These are phyloP conservation scores for Barypeithes pellucidus DNA, from an alignment of 2,888 invertebrate species.

Conservation along the genomic window DNA sequence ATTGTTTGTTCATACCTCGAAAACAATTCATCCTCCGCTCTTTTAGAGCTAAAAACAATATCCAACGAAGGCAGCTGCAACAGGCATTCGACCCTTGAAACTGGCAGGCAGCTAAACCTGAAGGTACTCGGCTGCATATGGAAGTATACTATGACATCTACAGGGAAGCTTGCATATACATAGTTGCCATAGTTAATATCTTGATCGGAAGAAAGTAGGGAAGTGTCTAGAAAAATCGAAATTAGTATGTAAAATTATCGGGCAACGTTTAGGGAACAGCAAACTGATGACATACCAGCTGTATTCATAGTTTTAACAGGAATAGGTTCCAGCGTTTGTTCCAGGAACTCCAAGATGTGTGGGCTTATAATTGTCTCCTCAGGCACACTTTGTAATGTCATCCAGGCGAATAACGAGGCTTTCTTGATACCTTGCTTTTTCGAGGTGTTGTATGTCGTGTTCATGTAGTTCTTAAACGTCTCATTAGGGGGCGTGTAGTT, in stretches of 20 bases:
- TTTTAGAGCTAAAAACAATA: conserved; percentile 95
- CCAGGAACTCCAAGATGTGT: conserved; percentile 96
- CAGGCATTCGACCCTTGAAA: conserved; percentile 96
- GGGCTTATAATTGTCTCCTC: conserved; percentile 98
- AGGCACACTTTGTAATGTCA: conserved; percentile 96
- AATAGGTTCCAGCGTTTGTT: conserved; percentile 97
- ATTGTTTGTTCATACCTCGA: conserved; percentile 57
- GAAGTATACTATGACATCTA: conserved; percentile 98
- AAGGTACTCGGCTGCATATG: conserved; percentile 98
- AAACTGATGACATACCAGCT: conserved; percentile 54
- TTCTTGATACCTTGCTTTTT: conserved; percentile 80
- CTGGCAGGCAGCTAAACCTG: conserved; percentile 95
- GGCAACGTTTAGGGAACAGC: too few relatives aligned
- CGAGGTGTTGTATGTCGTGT: conserved; percentile 16
- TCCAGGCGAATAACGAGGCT: conserved; percentile 94
- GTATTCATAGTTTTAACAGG: conserved; percentile 72
- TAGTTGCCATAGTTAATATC: conserved; percentile 82
- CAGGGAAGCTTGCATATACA: conserved; percentile 95
- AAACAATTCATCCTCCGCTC: conserved; percentile 82
- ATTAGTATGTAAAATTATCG: conserved; percentile 28
- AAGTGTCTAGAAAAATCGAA: conserved; percentile 57
- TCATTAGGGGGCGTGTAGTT: conserved; percentile 59
- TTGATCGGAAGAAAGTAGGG: conserved; percentile 69
- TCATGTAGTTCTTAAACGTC: conserved; percentile 52
- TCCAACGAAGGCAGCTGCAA: conserved; percentile 96